Percentiles rank a stretch among this genome's conserved stretches.
phyloP scores from a whole-genome alignment of 2,888 invertebrate genomes.

The Caenorhabditis imperialis region DNA sequence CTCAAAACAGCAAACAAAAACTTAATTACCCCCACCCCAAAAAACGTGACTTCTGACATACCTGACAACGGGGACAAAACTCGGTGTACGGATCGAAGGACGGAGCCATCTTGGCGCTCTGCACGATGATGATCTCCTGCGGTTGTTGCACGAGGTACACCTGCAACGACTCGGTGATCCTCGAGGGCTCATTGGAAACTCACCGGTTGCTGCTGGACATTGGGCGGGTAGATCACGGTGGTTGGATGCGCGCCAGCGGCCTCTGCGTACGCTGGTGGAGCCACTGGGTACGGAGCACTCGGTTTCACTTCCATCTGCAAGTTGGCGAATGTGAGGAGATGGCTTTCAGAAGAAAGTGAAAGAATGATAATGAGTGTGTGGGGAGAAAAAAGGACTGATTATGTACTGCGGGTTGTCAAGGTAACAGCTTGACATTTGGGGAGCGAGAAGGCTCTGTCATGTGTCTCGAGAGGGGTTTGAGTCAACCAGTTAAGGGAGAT shows the following conservation, averaged over 20 bases:
- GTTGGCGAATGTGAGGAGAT: too few relatives aligned
- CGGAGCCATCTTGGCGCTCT: constrained; percentile 32
- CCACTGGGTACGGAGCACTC: constrained; percentile 28
- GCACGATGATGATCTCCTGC: constrained; percentile 27
- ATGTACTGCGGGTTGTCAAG: too few relatives aligned
- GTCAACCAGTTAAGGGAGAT: too few relatives aligned
- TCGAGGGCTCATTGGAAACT: not conserved
- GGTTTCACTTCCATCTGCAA: constrained; percentile 27
- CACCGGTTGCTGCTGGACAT: not conserved
- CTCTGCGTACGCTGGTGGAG: constrained; percentile 43
- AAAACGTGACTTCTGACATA: constrained; percentile 2
- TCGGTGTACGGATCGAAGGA: constrained; percentile 41
- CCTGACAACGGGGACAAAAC: constrained; percentile 46
- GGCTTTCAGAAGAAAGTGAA: too few relatives aligned
- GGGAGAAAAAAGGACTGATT: too few relatives aligned
- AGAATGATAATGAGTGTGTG: too few relatives aligned
- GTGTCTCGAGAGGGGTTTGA: too few relatives aligned
- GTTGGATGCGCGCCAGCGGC: constrained; percentile 9
- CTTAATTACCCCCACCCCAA: too few relatives aligned
- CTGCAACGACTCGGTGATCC: constrained; percentile 4
- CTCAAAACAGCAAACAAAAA: not conserved
- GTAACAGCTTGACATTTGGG: too few relatives aligned
- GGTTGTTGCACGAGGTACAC: constrained; percentile 40
- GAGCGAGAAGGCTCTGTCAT: too few relatives aligned
- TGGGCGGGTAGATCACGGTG: constrained; percentile 23